These are phyloP conservation scores for Drusus annulatus DNA, from an alignment of 1,140 invertebrate genomes.

Conservation along the genomic window DNA sequence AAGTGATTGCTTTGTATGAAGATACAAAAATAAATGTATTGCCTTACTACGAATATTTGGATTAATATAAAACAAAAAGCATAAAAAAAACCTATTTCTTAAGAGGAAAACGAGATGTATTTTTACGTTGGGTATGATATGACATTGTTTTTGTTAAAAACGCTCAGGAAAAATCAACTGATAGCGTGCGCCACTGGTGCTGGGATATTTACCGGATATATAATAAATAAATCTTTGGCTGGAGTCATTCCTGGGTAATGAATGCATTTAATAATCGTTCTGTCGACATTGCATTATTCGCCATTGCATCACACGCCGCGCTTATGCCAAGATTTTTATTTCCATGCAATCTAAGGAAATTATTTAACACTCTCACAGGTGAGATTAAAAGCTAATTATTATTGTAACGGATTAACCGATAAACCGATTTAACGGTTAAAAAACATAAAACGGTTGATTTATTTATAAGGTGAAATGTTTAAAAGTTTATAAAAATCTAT, in stretches of 20 bases:
- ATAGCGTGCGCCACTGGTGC: background rate
- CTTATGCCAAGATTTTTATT: background rate
- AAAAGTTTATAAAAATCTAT: too few species aligned
- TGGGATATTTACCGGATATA: background rate
- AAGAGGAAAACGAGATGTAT: too few species aligned
- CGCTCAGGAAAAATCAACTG: too few species aligned
- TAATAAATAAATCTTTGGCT: slow-evolving; percentile 14
- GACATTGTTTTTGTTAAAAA: too few species aligned
- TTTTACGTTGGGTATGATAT: too few species aligned
- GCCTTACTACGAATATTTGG: too few species aligned
- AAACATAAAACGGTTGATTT: background rate
- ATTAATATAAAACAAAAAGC: too few species aligned
- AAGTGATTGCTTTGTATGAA: too few species aligned
- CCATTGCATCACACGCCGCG: background rate
- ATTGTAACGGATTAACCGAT: background rate
- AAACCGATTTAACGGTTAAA: background rate
- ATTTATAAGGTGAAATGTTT: too few species aligned
- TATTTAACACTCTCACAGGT: background rate
- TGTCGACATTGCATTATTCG: slow-evolving; percentile 14
- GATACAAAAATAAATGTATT: too few species aligned
- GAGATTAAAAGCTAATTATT: background rate
- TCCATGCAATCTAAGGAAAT: background rate
- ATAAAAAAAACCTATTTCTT: too few species aligned
- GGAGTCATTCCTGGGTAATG: background rate
- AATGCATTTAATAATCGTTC: background rate